phyloP scores from a whole-genome alignment of 2,888 invertebrate species.

The Cephus spinipes region DNA sequence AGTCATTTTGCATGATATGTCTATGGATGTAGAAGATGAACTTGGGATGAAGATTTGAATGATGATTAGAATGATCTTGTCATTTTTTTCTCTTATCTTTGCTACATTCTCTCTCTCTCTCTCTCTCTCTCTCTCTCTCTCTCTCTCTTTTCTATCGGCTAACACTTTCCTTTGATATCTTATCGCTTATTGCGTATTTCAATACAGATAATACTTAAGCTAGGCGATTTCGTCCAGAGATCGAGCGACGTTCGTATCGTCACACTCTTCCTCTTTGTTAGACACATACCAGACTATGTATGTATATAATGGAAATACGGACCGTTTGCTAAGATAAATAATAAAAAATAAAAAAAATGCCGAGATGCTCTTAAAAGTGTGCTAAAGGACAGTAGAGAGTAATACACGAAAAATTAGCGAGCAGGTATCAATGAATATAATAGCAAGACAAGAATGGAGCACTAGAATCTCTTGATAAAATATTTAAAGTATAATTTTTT shows the following conservation, averaged over 20 bases:
- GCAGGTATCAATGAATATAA: constrained; percentile 24
- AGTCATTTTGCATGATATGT: neutral
- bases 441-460: neutral
- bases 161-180: neutral
- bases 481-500: no score
- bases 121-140: neutral
- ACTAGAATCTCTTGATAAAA: neutral
- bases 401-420: constrained; percentile 44
- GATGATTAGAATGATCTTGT: constrained; percentile 15
- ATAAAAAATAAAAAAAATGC: neutral
- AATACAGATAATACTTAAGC: neutral
- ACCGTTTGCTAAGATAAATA: constrained; percentile 16
- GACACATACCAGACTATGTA: neutral
- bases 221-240: constrained; percentile 9
- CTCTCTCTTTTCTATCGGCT: constrained; percentile 3
- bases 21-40: neutral
- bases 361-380: constrained; percentile 32
- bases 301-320: constrained; percentile 23
- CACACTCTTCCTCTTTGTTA: constrained; percentile 15
- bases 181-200: neutral
- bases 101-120: neutral
- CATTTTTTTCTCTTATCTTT: constrained; percentile 13
- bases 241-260: constrained; percentile 24
- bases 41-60: neutral
- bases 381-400: constrained; percentile 30